Percentiles rank a stretch among this genome's conserved stretches.
These are phyloP conservation scores for Nyctereutes procyonoides DNA, from an alignment of 2,113 vertebrate species.

Conservation along the genomic window DNA sequence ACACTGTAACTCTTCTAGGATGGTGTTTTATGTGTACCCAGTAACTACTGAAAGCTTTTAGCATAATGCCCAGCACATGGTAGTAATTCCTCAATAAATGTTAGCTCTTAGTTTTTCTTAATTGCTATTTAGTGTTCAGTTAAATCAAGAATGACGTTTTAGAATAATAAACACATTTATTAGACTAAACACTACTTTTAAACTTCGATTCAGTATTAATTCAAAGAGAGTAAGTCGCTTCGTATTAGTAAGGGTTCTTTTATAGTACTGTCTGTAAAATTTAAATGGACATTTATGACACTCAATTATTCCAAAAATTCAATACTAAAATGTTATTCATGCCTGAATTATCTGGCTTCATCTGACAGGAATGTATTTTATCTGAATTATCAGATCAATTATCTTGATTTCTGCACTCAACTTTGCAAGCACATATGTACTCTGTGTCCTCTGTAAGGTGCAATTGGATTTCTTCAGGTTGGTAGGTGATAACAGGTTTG, in stretches of 20 bases:
- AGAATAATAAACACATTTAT: conserved; percentile 38
- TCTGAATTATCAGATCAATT: conserved; percentile 70
- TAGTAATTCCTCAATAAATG: background rate
- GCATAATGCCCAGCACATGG: background rate
- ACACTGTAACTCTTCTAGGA: background rate
- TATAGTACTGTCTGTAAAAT: conserved; percentile 12
- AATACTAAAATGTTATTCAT: conserved; percentile 61
- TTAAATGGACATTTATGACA: conserved; percentile 55
- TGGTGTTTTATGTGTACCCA: background rate
- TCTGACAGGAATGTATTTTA: conserved; percentile 47
- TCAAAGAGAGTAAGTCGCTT: conserved; percentile 22
- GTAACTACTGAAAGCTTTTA: background rate
- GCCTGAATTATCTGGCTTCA: conserved; percentile 47
- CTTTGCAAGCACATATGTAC: background rate
- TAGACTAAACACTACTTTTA: conserved; percentile 50
- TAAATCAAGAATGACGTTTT: conserved; percentile 40
- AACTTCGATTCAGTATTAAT: conserved; percentile 43
- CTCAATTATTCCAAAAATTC: conserved; percentile 63
- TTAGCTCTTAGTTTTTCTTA: conserved; percentile 39
- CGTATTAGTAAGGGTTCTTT: conserved; percentile 6
- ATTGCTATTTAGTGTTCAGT: conserved; percentile 22
- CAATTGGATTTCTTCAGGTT: conserved; percentile 57
- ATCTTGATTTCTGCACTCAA: conserved; percentile 47
- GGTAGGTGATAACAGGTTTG: too few species aligned
- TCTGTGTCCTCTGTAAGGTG: background rate